phyloP scores from a whole-genome alignment of 2,888 invertebrate genomes.

The Cerceris ruficornis region DNA sequence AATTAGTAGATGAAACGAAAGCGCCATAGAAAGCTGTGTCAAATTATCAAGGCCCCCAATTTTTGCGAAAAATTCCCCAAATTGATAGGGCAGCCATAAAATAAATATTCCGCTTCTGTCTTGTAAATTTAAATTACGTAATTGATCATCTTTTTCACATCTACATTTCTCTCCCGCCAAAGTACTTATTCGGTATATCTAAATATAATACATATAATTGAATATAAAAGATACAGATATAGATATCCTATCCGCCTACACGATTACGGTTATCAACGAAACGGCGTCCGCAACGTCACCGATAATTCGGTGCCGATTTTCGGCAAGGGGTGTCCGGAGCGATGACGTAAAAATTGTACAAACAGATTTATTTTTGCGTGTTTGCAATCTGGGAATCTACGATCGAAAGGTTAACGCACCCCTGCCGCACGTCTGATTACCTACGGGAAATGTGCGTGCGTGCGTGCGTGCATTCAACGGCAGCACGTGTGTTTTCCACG shows the following conservation, averaged over 20 bases:
- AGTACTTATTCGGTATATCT: too few species aligned
- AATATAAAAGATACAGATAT: too few species aligned
- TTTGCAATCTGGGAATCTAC: conserved; percentile 56
- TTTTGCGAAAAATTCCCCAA: too few species aligned
- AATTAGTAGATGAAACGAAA: too few species aligned
- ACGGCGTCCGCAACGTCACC: background rate
- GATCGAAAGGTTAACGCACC: conserved; percentile 68
- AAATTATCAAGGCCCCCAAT: too few species aligned
- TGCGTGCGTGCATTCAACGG: conserved; percentile 54
- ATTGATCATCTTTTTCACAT: too few species aligned
- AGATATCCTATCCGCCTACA: background rate
- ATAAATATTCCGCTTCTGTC: too few species aligned
- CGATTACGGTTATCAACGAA: background rate
- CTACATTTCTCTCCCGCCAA: too few species aligned
- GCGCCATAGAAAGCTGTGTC: too few species aligned
- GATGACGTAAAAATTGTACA: conserved; percentile 46
- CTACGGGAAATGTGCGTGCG: conserved; percentile 61
- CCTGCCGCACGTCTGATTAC: conserved; percentile 62
- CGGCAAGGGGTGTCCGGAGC: conserved; percentile 5
- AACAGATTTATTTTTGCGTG: conserved; percentile 59
- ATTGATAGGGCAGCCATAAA: too few species aligned
- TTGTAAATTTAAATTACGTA: too few species aligned
- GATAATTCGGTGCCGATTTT: conserved; percentile 4
- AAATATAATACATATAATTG: too few species aligned
- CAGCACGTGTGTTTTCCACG: conserved; percentile 62